Evolutionary conservation across 1,140 invertebrate species (phyloP).

Genomic region (Notospermus geniculatus): DNA sequence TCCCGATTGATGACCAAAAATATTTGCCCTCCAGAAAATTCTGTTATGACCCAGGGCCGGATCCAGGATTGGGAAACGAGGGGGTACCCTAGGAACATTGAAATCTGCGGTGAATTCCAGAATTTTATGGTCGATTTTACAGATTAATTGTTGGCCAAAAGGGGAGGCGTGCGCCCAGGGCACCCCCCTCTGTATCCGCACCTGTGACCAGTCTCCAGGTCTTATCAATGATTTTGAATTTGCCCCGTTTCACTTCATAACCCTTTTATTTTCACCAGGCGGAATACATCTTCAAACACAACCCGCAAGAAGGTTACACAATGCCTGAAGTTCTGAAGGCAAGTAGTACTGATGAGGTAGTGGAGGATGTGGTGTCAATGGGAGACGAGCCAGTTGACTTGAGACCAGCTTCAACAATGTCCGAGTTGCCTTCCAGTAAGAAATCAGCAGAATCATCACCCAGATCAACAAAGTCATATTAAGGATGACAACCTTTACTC

Average conservation of each 20-base stretch:
- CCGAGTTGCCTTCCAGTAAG: conserved; percentile 23
- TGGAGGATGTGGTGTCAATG: neutral
- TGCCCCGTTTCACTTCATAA: neutral
- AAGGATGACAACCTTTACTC: no score
- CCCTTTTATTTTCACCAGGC: no score
- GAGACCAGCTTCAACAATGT: neutral
- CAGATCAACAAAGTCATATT: no score
- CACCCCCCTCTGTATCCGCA: neutral
- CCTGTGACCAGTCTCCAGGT: neutral
- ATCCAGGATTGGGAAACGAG: no score
- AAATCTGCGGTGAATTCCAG: no score
- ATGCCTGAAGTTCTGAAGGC: neutral
- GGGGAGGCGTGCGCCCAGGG: no score
- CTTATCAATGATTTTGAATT: neutral
- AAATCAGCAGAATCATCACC: neutral
- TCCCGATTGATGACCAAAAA: no score
- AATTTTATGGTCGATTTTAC: no score
- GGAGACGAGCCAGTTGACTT: neutral
- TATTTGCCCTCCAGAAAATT: no score
- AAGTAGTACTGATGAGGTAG: neutral
- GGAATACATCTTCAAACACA: neutral
- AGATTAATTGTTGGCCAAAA: no score
- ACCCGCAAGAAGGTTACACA: neutral
- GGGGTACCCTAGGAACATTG: no score
- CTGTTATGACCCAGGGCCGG: no score